Percentiles rank a stretch among this genome's conserved stretches.
Evolutionary conservation across 2,888 invertebrate genomes (phyloP).

Genomic region (Hedya salicella): DNA sequence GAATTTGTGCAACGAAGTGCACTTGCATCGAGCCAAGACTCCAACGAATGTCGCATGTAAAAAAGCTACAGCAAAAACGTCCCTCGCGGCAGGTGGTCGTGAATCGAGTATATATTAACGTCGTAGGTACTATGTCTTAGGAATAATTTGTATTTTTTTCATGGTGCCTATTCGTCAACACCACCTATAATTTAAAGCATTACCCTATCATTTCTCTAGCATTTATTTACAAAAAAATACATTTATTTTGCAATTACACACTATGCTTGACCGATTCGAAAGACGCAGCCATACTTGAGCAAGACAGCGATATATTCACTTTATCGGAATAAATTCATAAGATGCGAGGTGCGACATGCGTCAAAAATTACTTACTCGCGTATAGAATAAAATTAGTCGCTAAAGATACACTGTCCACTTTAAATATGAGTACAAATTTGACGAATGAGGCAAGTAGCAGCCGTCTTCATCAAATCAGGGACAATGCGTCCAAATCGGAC

Average conservation of each 20-base stretch:
- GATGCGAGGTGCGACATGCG: not conserved
- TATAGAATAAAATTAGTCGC: not conserved
- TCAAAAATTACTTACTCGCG: constrained; percentile 8
- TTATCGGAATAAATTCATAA: not conserved
- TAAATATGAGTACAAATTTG: too few relatives aligned
- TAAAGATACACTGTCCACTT: not conserved
- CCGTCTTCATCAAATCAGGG: not conserved
- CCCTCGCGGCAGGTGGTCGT: constrained; percentile 19
- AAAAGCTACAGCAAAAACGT: constrained; percentile 33
- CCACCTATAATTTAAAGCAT: constrained; percentile 50
- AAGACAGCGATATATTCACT: not conserved
- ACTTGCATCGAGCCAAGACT: not conserved
- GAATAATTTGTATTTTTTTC: constrained; percentile 41
- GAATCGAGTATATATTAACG: constrained; percentile 14
- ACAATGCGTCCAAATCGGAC: not conserved
- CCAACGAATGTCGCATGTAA: constrained; percentile 21
- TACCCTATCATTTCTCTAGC: constrained; percentile 49
- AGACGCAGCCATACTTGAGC: constrained; percentile 2
- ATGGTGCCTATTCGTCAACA: constrained; percentile 20
- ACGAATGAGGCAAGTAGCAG: not conserved
- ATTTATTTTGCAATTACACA: constrained; percentile 39
- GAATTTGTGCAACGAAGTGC: not conserved
- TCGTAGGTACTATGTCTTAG: constrained; percentile 38
- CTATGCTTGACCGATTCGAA: not conserved
- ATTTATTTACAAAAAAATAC: constrained; percentile 47